Conservation (phyloP, 2,797 vertebrate genomes). For the Acrossocheilus fasciatus region DNA sequence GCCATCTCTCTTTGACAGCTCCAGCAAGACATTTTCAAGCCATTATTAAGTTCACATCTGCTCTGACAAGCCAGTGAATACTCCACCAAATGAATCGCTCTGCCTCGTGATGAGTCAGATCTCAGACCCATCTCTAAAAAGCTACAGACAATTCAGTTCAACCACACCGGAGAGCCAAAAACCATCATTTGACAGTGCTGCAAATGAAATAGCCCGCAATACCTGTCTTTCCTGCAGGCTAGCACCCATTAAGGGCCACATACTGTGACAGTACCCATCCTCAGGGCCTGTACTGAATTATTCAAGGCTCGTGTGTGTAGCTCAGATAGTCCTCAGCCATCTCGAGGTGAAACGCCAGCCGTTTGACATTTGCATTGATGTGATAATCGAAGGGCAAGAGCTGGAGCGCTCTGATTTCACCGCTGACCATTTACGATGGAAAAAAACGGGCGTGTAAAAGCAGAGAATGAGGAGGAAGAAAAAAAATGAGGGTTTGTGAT, state of each 20-base stretch:
- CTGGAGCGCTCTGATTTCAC: neutral
- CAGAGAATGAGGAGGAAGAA: neutral
- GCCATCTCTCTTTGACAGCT: slow-evolving; percentile 4
- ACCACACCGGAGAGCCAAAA: slow-evolving; percentile 8
- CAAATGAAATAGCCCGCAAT: slow-evolving; percentile 52
- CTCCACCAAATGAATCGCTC: slow-evolving; percentile 28
- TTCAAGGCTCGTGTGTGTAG: slow-evolving; percentile 45
- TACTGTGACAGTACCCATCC: slow-evolving; percentile 42
- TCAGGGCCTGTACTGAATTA: slow-evolving; percentile 54
- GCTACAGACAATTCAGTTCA: slow-evolving; percentile 22
- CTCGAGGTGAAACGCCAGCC: slow-evolving; percentile 48
- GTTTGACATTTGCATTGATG: slow-evolving; percentile 55
- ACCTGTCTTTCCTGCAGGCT: slow-evolving; percentile 33
- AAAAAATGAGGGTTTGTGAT: neutral
- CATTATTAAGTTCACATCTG: slow-evolving; percentile 40
- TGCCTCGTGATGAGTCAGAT: slow-evolving; percentile 37
- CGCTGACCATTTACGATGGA: neutral
- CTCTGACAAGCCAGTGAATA: slow-evolving; percentile 41
- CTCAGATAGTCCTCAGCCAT: slow-evolving; percentile 45
- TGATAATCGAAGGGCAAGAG: slow-evolving; percentile 54
- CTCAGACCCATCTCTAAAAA: slow-evolving; percentile 26
- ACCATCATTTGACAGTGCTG: slow-evolving; percentile 42
- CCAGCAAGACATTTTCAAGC: slow-evolving; percentile 35
- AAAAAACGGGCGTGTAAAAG: slow-evolving; percentile 14
- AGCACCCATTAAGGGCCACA: slow-evolving; percentile 45